phyloP scores from a whole-genome alignment of 2,113 vertebrate species.

The Podarcis muralis region DNA sequence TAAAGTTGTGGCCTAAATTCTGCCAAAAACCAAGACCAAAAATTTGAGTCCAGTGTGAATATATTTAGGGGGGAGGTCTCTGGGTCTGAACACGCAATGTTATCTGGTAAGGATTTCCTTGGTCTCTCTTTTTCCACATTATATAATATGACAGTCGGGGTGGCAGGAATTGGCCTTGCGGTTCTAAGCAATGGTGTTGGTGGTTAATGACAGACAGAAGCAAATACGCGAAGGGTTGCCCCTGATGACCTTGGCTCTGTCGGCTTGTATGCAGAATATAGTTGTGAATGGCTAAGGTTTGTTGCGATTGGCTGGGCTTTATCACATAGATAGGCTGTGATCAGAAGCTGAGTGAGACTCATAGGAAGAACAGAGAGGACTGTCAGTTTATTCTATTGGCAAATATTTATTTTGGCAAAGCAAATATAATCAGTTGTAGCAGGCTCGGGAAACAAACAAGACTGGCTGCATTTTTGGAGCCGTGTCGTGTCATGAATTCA shows the following conservation, averaged over 20 bases:
- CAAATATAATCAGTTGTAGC: background rate
- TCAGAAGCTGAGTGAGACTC: background rate
- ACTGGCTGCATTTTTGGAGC: background rate
- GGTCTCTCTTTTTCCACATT: too few relatives aligned
- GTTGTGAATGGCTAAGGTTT: background rate
- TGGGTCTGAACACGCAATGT: too few relatives aligned
- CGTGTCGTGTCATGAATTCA: background rate
- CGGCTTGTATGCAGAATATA: background rate
- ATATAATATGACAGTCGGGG: background rate
- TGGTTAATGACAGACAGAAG: background rate
- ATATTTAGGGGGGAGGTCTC: too few relatives aligned
- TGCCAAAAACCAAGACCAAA: too few relatives aligned
- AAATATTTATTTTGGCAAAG: constrained; percentile 3
- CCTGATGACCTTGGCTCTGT: background rate
- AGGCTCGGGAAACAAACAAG: background rate
- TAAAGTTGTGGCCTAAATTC: too few relatives aligned
- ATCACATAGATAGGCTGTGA: background rate
- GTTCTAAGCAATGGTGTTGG: background rate
- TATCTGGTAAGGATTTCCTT: background rate
- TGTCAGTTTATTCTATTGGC: background rate
- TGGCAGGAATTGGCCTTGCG: background rate
- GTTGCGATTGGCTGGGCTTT: background rate
- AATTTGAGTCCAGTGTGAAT: too few relatives aligned
- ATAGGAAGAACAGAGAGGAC: background rate
- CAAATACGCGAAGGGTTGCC: background rate